Evolutionary conservation across 2,888 invertebrate species (phyloP).

Genomic region (Caenorhabditis sp.): DNA sequence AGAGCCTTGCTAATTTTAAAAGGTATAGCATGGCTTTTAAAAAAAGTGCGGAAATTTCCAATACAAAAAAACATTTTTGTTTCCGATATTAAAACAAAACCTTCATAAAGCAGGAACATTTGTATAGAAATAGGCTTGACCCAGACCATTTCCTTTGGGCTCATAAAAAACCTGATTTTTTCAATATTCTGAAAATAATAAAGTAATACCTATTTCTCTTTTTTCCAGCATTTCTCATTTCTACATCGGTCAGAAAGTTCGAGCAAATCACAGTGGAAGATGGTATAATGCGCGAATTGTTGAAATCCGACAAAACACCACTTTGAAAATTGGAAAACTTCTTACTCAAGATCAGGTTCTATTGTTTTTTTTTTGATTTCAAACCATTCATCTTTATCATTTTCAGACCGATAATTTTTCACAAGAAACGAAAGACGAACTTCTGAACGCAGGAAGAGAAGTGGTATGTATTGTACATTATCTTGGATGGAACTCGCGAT

Average conservation of each 20-base stretch:
- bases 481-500: conserved; percentile 88
- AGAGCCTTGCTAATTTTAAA: no score
- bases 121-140: no score
- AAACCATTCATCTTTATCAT: no score
- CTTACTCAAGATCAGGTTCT: not conserved
- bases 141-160: no score
- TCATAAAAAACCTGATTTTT: no score
- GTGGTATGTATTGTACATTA: conserved; percentile 75
- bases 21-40: no score
- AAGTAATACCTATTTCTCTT: no score
- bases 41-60: no score
- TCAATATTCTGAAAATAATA: no score
- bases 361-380: not conserved
- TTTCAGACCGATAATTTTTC: conserved; percentile 6
- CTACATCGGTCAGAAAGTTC: conserved; percentile 57
- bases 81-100: no score
- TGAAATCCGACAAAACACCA: conserved; percentile 27
- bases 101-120: no score
- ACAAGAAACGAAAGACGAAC: conserved; percentile 14
- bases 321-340: conserved; percentile 14
- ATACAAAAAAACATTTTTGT: no score
- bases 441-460: conserved; percentile 74
- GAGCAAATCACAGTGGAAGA: conserved; percentile 43
- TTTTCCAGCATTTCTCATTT: conserved; percentile 53
- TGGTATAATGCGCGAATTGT: conserved; percentile 61